These are phyloP conservation scores for Tapirus indicus DNA, from an alignment of 2,797 vertebrate genomes.

Conservation along the genomic window DNA sequence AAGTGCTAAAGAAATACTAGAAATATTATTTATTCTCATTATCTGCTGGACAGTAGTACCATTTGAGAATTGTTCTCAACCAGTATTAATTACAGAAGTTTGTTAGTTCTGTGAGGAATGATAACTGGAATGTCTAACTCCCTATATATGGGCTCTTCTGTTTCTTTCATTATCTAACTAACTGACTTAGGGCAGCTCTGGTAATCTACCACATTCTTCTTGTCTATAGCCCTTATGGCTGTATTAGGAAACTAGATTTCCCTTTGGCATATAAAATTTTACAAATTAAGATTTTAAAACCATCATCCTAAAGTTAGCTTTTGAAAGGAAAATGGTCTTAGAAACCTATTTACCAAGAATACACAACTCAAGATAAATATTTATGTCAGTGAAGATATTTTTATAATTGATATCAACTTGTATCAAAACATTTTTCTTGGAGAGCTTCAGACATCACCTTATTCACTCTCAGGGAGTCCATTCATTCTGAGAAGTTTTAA, in stretches of 20 bases:
- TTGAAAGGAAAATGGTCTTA: constrained; percentile 36
- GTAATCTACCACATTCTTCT: not conserved
- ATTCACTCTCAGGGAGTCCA: not conserved
- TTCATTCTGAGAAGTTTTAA: not conserved
- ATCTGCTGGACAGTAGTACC: not conserved
- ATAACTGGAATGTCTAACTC: not conserved
- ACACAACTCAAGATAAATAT: not conserved
- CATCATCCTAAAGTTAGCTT: constrained; percentile 29
- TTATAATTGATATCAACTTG: not conserved
- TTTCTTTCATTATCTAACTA: constrained; percentile 1
- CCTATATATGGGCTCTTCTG: not conserved
- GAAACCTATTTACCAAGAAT: constrained; percentile 26
- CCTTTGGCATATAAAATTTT: constrained; percentile 7
- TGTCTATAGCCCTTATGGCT: not conserved
- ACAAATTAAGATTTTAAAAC: constrained; percentile 33
- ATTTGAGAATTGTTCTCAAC: not conserved
- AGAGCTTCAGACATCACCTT: not conserved
- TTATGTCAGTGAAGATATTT: not conserved
- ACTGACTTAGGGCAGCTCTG: not conserved
- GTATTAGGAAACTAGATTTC: constrained; percentile 18
- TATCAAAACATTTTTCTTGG: not conserved
- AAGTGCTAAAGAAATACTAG: not conserved
- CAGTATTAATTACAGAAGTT: not conserved
- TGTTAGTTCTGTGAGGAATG: not conserved
- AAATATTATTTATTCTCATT: constrained; percentile 16